These are phyloP conservation scores for Rhodinocichla rosea DNA, from an alignment of 2,113 vertebrate species.

Conservation along the genomic window DNA sequence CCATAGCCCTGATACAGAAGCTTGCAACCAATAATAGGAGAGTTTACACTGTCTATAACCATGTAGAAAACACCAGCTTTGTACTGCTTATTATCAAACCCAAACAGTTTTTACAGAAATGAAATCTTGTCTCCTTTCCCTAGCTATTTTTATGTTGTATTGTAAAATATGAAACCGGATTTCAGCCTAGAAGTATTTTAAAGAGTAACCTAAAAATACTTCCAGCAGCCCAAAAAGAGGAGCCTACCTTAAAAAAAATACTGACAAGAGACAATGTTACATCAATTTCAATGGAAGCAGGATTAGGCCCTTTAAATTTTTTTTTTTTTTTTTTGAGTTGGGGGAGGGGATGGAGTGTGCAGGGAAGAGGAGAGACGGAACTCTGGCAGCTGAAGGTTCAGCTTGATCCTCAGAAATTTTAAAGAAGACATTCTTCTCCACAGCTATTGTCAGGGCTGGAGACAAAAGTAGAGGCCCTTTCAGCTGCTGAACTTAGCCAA, in stretches of 20 bases:
- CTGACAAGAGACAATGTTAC: not conserved
- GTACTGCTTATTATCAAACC: not conserved
- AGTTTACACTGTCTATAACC: not conserved
- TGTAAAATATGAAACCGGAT: not conserved
- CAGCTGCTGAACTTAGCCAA: conserved; percentile 61
- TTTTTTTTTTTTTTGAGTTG: not conserved
- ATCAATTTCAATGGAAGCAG: not conserved
- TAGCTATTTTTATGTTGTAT: not conserved
- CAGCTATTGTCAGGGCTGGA: conserved; percentile 53
- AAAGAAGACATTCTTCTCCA: conserved; percentile 62
- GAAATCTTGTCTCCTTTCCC: not conserved
- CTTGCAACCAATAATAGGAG: not conserved
- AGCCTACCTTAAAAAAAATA: not conserved
- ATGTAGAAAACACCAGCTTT: not conserved
- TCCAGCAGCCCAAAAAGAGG: not conserved
- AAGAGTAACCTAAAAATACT: not conserved
- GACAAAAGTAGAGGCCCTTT: conserved; percentile 59
- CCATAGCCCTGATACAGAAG: not conserved
- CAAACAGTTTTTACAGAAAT: not conserved
- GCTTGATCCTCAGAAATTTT: conserved; percentile 60
- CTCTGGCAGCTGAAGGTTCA: conserved; percentile 39
- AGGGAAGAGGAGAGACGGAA: not conserved
- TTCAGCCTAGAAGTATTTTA: not conserved
- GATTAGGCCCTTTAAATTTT: conserved; percentile 12
- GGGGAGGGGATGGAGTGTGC: not conserved